These are phyloP conservation scores for Malurus alboscapulatus DNA, from an alignment of 2,113 vertebrate species.

Conservation along the genomic window DNA sequence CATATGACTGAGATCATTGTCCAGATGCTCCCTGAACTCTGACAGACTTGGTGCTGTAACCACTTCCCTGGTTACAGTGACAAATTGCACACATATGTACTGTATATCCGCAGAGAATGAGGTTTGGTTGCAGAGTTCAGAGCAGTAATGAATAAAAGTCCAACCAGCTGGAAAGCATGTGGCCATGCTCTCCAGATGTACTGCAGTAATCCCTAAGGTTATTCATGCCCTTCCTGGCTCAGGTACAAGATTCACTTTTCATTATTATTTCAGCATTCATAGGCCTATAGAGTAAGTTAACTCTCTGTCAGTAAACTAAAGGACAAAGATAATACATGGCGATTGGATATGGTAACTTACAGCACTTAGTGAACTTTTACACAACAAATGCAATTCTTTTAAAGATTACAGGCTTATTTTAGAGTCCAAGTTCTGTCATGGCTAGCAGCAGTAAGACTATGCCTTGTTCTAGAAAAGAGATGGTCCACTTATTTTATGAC, in stretches of 20 bases:
- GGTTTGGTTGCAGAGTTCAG: background rate
- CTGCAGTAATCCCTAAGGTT: background rate
- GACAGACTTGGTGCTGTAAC: background rate
- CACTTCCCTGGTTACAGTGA: background rate
- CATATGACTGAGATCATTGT: background rate
- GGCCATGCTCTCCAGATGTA: background rate
- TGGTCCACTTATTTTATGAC: background rate
- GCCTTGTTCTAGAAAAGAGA: background rate
- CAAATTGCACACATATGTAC: background rate
- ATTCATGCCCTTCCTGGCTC: background rate
- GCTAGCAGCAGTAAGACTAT: background rate
- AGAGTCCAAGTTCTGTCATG: background rate
- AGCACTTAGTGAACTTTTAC: background rate
- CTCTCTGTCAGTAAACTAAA: background rate
- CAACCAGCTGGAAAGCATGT: background rate
- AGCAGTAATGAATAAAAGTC: background rate
- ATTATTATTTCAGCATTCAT: background rate
- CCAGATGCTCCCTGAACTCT: background rate
- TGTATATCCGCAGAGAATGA: background rate
- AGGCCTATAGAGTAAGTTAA: background rate
- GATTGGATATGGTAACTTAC: background rate
- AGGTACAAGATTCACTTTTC: background rate
- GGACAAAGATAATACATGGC: accelerated
- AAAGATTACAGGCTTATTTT: background rate
- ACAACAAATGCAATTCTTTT: background rate